Base-by-base conservation (phyloP, 2,113 vertebrate species). In the Microtus richardsoni region DNA sequence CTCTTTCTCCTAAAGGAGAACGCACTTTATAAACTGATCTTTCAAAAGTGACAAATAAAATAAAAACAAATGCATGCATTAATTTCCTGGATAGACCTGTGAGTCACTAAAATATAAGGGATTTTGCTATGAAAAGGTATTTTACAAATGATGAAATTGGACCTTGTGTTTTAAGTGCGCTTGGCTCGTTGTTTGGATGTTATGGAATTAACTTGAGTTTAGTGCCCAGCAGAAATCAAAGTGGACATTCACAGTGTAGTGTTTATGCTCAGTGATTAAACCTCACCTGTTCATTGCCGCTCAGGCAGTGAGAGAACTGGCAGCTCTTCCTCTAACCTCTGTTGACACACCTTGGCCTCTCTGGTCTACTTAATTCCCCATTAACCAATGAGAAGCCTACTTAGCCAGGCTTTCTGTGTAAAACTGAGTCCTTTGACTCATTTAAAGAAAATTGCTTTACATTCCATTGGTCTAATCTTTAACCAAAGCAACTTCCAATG, bases 111-210 rank as follows among this genome's bases (percentile, higher is more conserved):
- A 91, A 83, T 79, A 78, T 73, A 83, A 68, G 79, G 66, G n/a
- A 58, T 91, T 91, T 91, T 86, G 91, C 58, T 79, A 79, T 64
- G n/a, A 58, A 13, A 82, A 86, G 16, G 62, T 49, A 60, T 60
- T 66, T 84, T 96, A 68, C 71, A 49, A 93, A 89, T 89, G 62
- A 89, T 91, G 70, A 89, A 89, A 95, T 83, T 91, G 82, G 70
- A 33, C 73, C 86, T 62, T 95, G 1, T 83, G 33, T 75, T 92
- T 87, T 80, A 87, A 94, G 39, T 80, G 49, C 4, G 19, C 30
- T 64, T 93, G 66, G 44, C 54, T 94, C 66, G 0, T 64, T 24
- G 33, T 91, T 91, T 88, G 28, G 60, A 6, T 75, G 68, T 39
- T 41, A n/a, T 4, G 6, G 13, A 44, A 62, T 84, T 85, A 80